phyloP scores from a whole-genome alignment of 2,888 invertebrate genomes.

The Cyclophora punctaria region DNA sequence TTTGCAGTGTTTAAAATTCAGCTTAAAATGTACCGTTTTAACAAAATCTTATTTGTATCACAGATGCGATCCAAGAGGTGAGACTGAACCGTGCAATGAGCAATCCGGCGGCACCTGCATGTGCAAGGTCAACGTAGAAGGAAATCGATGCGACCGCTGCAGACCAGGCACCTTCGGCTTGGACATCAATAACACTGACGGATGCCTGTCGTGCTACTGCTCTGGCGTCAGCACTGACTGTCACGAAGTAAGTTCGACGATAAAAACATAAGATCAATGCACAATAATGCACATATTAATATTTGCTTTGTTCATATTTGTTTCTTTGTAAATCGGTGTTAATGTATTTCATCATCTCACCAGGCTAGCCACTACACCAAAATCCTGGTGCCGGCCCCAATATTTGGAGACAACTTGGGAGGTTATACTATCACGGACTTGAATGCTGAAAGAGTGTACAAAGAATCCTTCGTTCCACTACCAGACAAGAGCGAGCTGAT shows the following conservation, averaged over 20 bases:
- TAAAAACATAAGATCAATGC: background rate
- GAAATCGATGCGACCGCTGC: constrained; percentile 85
- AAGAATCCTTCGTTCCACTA: constrained; percentile 50
- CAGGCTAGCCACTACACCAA: constrained; percentile 51
- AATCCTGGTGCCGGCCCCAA: constrained; percentile 49
- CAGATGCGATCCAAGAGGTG: constrained; percentile 46
- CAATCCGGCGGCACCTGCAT: constrained; percentile 64
- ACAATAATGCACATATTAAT: background rate
- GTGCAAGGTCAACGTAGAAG: constrained; percentile 86
- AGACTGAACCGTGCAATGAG: constrained; percentile 40
- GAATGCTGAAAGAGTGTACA: constrained; percentile 42
- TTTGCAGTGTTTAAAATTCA: too few relatives aligned
- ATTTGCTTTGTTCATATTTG: background rate
- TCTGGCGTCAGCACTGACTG: constrained; percentile 87
- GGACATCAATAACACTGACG: constrained; percentile 79
- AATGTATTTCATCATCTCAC: constrained; percentile 1
- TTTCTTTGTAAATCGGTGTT: background rate
- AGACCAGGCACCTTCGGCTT: constrained; percentile 86
- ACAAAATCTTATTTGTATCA: background rate
- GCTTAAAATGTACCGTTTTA: too few relatives aligned
- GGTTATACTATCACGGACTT: constrained; percentile 56
- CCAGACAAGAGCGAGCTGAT: constrained; percentile 55
- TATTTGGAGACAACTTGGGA: constrained; percentile 54
- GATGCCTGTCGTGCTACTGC: constrained; percentile 92
- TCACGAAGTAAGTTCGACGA: constrained; percentile 64